Evolutionary conservation across 1,140 invertebrate genomes (phyloP), one percentile per base, ranked within the genome.

Genomic region (Planococcus citri): DNA sequence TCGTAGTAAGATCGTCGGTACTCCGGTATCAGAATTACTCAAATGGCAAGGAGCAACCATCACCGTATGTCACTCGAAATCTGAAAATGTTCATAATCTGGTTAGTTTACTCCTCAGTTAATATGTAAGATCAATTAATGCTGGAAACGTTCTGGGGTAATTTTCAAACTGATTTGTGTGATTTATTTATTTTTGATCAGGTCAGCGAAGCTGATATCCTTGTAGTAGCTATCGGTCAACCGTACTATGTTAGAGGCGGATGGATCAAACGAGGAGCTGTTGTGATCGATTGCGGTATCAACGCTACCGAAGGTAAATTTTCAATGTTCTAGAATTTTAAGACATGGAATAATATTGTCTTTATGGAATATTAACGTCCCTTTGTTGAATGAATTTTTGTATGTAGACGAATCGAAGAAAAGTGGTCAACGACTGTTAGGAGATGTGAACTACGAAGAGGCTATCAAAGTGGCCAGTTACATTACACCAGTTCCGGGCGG

Each of bases 231-330:
- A 95, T 98, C 74, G 97, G 97, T 0, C 84, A 87, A 75, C 82
- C 95, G 8, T 85, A 95, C 79, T 83, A 98, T 80, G 95, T 99
- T 0, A 93, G 93, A 78, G 92, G 89, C 0, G 88, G 88, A 68
- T 99, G 97, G 97, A 88, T 99, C 58, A 99, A 99, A 81, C 92
- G 93, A 0, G 95, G 96, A 21, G 95, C 96, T 61, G 88, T 99
- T 27, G 96, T 99, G n/a, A 98, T 99, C 74, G 97, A 99, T 78
- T 99, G 97, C 82, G 97, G 97, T 51, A 99, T 99, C 69, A 98
- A 97, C 80, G 84, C 89, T 3, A 88, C 97, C 73, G 84, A 90
- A 81, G 94, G 93, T 95, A 82, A 78, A 75, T 75, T 33, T 57
- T 24, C n/a, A 68, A 21, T 69, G 51, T 57, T 24, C n/a, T 25